These are phyloP conservation scores for Drosophila repletoides DNA, from an alignment of 1,140 invertebrate genomes.

Conservation along the genomic window DNA sequence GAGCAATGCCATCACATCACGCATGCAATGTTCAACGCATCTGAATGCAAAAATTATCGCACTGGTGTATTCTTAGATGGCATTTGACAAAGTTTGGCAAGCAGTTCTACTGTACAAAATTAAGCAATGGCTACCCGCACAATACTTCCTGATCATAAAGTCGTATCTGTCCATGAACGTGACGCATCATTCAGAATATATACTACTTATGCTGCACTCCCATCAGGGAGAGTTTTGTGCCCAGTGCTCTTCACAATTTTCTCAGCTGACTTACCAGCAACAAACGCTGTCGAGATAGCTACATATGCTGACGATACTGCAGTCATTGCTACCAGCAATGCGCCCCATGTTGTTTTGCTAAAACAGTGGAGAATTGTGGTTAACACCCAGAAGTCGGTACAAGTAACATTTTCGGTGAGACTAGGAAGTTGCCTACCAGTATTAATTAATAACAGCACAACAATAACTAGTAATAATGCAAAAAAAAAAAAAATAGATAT, in stretches of 20 bases:
- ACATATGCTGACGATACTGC: constrained; percentile 24
- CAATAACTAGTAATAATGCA: background rate
- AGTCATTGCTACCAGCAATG: constrained; percentile 5
- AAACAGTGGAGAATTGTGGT: constrained; percentile 12
- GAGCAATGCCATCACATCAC: too few relatives aligned
- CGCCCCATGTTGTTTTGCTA: background rate
- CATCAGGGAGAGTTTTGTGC: background rate
- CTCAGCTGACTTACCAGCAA: background rate
- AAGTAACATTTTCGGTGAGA: constrained; percentile 14
- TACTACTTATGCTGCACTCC: background rate
- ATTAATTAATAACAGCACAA: background rate
- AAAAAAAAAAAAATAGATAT: too few relatives aligned
- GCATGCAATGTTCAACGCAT: too few relatives aligned
- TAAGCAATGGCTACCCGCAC: too few relatives aligned
- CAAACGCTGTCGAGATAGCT: constrained; percentile 2
- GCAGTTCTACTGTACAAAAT: too few relatives aligned
- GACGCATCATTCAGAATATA: background rate
- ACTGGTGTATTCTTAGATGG: too few relatives aligned
- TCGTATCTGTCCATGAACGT: constrained; percentile 46
- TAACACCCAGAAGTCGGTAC: constrained; percentile 13
- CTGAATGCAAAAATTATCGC: too few relatives aligned
- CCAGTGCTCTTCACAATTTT: constrained; percentile 2
- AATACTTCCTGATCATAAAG: constrained; percentile 34
- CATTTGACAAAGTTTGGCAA: too few relatives aligned
- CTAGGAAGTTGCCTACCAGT: background rate